Evolutionary conservation across 2,113 vertebrate genomes (phyloP).

Genomic region (Hypocryptadius cinnamomeus): DNA sequence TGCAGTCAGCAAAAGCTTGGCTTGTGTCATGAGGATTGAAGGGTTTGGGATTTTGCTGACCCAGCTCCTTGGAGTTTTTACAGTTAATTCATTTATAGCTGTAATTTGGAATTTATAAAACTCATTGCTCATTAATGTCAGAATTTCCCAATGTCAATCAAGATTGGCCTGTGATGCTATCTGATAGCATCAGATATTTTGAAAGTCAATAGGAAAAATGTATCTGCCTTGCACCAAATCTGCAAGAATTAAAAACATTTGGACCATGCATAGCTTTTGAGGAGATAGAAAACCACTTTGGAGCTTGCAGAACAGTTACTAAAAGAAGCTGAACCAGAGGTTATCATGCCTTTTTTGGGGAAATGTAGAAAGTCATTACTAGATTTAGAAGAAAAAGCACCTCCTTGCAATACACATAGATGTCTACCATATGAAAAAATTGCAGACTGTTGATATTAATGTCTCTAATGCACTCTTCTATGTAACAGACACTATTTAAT

Average conservation of each 20-base stretch:
- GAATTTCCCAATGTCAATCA: not conserved
- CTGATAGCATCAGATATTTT: not conserved
- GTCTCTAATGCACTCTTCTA: not conserved
- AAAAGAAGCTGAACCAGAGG: not conserved
- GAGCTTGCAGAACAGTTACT: not conserved
- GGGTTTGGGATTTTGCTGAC: conserved; percentile 3
- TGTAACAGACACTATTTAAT: not conserved
- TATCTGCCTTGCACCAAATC: not conserved
- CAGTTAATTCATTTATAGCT: not conserved
- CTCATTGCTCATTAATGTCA: not conserved
- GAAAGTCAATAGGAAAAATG: not conserved
- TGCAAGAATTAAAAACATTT: not conserved
- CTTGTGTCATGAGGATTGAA: not conserved
- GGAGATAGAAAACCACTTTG: not conserved
- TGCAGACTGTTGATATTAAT: not conserved
- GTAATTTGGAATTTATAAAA: not conserved
- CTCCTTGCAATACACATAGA: not conserved
- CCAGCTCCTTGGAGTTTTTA: not conserved
- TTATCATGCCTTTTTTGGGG: not conserved
- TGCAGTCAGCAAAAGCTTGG: not conserved
- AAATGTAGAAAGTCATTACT: not conserved
- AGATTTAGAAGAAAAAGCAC: not conserved
- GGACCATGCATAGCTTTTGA: not conserved
- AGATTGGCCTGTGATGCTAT: not conserved
- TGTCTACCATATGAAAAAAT: not conserved